A percentile compares a stretch with the other conserved stretches of the same genome.
phyloP scores from a whole-genome alignment of 2,797 vertebrate species.

The Cossypha caffra region DNA sequence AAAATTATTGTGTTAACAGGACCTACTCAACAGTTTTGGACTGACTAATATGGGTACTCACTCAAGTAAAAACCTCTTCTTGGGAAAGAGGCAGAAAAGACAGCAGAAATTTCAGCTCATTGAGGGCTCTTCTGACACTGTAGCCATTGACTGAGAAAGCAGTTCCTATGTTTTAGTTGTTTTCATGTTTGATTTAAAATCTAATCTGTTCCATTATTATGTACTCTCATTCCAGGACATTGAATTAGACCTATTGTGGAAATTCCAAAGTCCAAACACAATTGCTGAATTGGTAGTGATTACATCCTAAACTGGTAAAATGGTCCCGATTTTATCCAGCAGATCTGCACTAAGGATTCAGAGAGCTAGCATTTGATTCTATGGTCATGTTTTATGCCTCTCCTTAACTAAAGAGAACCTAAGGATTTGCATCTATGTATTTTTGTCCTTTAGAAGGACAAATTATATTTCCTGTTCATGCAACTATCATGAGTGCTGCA shows the following conservation, averaged over 20 bases:
- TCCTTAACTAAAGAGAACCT: not conserved
- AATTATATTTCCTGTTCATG: not conserved
- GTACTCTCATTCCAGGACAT: not conserved
- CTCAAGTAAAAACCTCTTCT: not conserved
- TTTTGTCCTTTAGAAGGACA: conserved; percentile 28
- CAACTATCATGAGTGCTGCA: conserved; percentile 21
- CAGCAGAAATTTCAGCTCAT: not conserved
- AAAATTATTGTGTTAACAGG: not conserved
- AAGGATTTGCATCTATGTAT: not conserved
- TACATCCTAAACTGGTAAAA: not conserved
- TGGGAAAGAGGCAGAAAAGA: not conserved
- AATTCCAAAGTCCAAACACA: not conserved
- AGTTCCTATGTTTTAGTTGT: not conserved
- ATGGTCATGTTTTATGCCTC: not conserved
- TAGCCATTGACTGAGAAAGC: not conserved
- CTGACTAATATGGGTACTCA: not conserved
- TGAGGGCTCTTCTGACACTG: not conserved
- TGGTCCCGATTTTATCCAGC: not conserved
- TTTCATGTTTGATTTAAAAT: not conserved
- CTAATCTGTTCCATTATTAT: not conserved
- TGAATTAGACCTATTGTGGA: not conserved
- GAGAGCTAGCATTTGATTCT: not conserved
- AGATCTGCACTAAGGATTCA: not conserved
- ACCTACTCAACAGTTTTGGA: not conserved
- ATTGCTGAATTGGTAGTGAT: not conserved